Evolutionary conservation across 1,140 invertebrate genomes (phyloP).

Genomic region (Drosophila neocordata): DNA sequence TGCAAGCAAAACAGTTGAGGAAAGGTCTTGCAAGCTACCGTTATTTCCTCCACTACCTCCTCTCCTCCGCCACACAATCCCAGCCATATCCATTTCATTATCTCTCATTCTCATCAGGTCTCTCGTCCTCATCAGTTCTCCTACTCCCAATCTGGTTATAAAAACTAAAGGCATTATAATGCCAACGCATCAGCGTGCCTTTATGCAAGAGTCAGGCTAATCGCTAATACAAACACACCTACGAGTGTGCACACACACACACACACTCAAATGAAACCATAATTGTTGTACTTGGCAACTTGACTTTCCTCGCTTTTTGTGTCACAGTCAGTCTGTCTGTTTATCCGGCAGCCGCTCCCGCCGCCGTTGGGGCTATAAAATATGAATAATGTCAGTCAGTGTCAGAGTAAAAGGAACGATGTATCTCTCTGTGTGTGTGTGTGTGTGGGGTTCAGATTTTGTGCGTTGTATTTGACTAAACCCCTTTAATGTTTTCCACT

Average conservation of each 20-base stretch:
- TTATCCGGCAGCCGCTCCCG: slow-evolving; percentile 21
- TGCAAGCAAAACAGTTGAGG: slow-evolving; percentile 41
- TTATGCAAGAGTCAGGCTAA: slow-evolving; percentile 57
- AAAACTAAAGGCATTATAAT: slow-evolving; percentile 67
- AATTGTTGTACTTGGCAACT: slow-evolving; percentile 75
- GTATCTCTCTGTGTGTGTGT: slow-evolving; percentile 10
- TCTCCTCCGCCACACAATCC: too few relatives aligned
- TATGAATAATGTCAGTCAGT: slow-evolving; percentile 70
- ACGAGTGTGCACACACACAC: slow-evolving; percentile 12
- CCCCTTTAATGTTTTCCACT: slow-evolving; percentile 56
- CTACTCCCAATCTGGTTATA: slow-evolving; percentile 24
- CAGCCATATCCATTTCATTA: neutral
- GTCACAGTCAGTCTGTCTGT: slow-evolving; percentile 40
- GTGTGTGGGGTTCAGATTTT: slow-evolving; percentile 31
- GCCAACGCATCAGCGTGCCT: slow-evolving; percentile 51
- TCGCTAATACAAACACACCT: slow-evolving; percentile 56
- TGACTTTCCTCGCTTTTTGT: slow-evolving; percentile 66
- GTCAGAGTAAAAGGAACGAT: neutral
- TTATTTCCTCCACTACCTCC: neutral
- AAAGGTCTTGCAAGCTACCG: slow-evolving; percentile 44
- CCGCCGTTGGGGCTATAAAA: slow-evolving; percentile 62
- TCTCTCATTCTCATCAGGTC: neutral
- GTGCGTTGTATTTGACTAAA: slow-evolving; percentile 63
- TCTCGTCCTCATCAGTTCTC: neutral
- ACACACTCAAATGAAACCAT: slow-evolving; percentile 56